Percentiles rank a stretch among this genome's conserved stretches.
phyloP scores from a whole-genome alignment of 2,113 vertebrate species.

The Peromyscus leucopus region DNA sequence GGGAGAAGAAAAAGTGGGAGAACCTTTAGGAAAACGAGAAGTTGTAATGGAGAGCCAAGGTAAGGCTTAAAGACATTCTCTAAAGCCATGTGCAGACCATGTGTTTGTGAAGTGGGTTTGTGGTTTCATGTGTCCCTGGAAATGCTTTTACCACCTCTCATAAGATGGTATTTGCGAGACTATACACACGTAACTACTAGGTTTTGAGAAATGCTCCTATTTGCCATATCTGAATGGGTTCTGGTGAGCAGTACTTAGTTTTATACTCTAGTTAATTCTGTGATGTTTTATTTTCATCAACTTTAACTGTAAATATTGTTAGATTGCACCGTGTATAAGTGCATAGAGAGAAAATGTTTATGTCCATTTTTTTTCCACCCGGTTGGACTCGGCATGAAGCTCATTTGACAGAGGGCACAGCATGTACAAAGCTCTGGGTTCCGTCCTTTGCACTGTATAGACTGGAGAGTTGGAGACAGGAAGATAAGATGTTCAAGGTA shows the following conservation, averaged over 20 bases:
- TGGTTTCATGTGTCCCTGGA: background rate
- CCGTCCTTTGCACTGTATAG: background rate
- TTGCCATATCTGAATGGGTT: background rate
- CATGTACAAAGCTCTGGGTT: background rate
- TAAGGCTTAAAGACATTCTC: background rate
- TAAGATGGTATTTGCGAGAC: background rate
- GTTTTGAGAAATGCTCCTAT: slow-evolving; percentile 28
- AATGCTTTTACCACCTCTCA: background rate
- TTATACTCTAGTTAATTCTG: background rate
- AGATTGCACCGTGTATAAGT: background rate
- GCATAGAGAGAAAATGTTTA: background rate
- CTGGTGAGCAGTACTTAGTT: background rate
- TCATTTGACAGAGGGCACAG: background rate
- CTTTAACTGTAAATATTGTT: background rate
- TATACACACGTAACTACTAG: background rate
- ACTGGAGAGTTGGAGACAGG: background rate
- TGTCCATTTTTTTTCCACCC: background rate
- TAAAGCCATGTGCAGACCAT: background rate
- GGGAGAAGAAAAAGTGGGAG: slow-evolving; percentile 12
- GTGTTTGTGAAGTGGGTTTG: background rate
- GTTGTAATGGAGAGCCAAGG: background rate
- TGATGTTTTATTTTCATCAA: background rate
- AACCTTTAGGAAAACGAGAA: slow-evolving; percentile 46
- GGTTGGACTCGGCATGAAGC: background rate
- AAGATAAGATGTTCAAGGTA: background rate